Percentiles rank a stretch among this genome's conserved stretches.
Evolutionary conservation across 2,113 vertebrate genomes (phyloP).

Genomic region (Microtus pennsylvanicus): DNA sequence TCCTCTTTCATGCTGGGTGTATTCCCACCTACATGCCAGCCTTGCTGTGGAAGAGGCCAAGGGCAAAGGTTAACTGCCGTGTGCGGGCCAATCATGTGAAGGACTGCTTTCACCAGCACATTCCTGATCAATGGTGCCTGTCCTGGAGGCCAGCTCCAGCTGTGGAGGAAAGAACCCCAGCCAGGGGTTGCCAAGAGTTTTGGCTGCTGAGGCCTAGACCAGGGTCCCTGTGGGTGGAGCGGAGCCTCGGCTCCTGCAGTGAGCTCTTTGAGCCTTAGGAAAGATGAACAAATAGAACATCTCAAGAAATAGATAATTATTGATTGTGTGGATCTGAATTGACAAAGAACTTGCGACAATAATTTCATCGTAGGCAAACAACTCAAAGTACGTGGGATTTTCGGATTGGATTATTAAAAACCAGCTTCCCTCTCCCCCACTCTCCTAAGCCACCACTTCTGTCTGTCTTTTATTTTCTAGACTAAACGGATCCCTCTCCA

Average conservation of each 20-base stretch:
- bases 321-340: constrained; percentile 74
- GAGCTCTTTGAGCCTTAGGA: constrained; percentile 65
- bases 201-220: constrained; percentile 59
- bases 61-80: constrained; percentile 39
- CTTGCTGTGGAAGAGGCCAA: not conserved
- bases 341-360: constrained; percentile 70
- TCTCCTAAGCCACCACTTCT: not conserved
- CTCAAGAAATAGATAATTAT: constrained; percentile 78
- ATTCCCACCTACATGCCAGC: not conserved
- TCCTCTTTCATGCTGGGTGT: constrained; percentile 48
- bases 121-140: constrained; percentile 65
- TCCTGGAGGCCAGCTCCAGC: constrained; percentile 71
- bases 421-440: not conserved
- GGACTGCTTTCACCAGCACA: constrained; percentile 66
- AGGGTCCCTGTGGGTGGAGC: not conserved
- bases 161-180: not conserved
- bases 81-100: constrained; percentile 40
- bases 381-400: constrained; percentile 71
- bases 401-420: constrained; percentile 60
- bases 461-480: constrained; percentile 75
- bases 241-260: constrained; percentile 39
- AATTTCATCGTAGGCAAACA: constrained; percentile 75
- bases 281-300: constrained; percentile 71
- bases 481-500: constrained; percentile 77
- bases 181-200: constrained; percentile 67